Base-by-base conservation (phyloP, 1,140 invertebrate genomes). In the Atta colombica region DNA sequence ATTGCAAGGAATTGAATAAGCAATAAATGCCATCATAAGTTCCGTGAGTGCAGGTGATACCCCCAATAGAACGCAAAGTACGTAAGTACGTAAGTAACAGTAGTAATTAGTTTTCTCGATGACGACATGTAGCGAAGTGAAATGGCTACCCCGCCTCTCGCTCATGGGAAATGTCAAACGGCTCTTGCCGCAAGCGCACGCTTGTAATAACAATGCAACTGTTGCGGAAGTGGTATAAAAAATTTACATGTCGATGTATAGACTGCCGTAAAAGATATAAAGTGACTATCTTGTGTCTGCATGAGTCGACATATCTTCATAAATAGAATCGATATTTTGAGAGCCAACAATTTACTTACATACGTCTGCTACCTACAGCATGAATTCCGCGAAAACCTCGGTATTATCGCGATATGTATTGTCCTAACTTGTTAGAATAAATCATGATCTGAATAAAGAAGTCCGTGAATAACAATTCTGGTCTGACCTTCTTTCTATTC, bases 331-430 rank as follows among this genome's bases (percentile, higher is more conserved):
- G 35, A 61, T 77, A 45, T 39, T 77, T 35, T 16, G 6, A 77
- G 35, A 63, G 58, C 21, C 74, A 18, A 55, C 35, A 45, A 77
- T 77, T 77, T 77, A 77, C 35, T 63, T 77, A 77, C 14, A 51
- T 51, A 55, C 31, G 55, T 45, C 21, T 12, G 55, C 74, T 35
- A 61, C 55, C 21, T 77, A 35, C 3, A 18, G 6, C 51, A n/a
- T 7, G n/a, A 7, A 45, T 75, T 12, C 12, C n/a, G 21, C 58
- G 16, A 28, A n/a, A 75, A 58, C n/a, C 18, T 14, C 14, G 10
- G 18, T 25, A 39, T 74, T 58, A 6, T 72, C 31, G 63, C 31
- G 18, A 1, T 12, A 21, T 21, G 10, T 66, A 49, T 39, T 35
- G n/a, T 4, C 14, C 25, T 75, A 25, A 6, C 12, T 18, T 31